Percentiles rank a stretch among this genome's conserved stretches.
phyloP scores from a whole-genome alignment of 1,140 invertebrate species.

The Philotrypesis tridentata region DNA sequence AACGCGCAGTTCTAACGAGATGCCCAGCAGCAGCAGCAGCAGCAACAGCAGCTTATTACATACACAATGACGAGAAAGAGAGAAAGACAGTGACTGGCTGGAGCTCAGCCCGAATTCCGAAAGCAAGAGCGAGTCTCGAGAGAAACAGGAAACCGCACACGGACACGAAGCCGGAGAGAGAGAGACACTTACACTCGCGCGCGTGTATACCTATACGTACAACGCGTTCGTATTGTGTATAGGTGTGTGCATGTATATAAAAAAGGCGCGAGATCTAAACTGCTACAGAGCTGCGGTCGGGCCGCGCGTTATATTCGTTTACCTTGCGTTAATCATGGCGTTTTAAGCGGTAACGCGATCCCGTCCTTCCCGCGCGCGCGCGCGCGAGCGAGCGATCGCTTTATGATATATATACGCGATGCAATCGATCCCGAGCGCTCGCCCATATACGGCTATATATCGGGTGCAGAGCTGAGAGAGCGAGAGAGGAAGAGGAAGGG shows the following conservation, averaged over 20 bases:
- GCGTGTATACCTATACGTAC: not conserved
- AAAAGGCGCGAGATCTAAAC: constrained; percentile 64
- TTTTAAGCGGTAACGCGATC: constrained; percentile 71
- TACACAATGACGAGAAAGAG: not conserved
- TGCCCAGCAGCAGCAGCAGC: not conserved
- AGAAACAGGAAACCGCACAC: constrained; percentile 53
- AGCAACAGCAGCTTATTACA: not conserved
- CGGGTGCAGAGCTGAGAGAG: no score
- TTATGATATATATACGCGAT: constrained; percentile 22
- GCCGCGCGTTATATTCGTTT: constrained; percentile 72
- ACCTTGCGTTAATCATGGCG: constrained; percentile 74
- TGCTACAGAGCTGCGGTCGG: constrained; percentile 69
- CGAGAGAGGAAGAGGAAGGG: constrained; percentile 55
- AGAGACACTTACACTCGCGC: not conserved
- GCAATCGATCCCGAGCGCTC: constrained; percentile 71
- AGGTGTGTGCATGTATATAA: not conserved
- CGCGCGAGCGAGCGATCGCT: no score
- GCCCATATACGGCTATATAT: constrained; percentile 46
- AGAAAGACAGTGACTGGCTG: no score
- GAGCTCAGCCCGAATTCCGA: no score
- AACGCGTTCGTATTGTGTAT: no score
- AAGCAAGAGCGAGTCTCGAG: no score
- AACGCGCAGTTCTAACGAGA: not conserved
- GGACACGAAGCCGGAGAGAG: constrained; percentile 11
- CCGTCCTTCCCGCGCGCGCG: constrained; percentile 63